Base-by-base conservation (phyloP, 2,797 vertebrate genomes). In the Tarsius wallacei region DNA sequence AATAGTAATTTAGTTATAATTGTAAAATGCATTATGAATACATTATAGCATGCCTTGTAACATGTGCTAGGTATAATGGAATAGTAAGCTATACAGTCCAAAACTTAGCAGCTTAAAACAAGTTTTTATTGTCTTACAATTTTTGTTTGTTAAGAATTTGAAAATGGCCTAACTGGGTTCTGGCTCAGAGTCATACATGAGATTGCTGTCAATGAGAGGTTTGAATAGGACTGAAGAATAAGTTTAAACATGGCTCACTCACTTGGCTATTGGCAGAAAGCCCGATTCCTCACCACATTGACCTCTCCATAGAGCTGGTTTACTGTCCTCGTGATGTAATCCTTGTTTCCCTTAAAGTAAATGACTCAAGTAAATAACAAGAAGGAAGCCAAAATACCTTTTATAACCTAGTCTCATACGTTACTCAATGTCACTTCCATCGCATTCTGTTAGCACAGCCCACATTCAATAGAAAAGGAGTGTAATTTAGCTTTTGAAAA, bases 401-500 rank as follows among this genome's bases (percentile, higher is more conserved):
- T 86, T 76, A 33, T 59, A 55, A 71, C 3, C 16, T 64, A 24
- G n/a, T 90, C 9, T 61, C 24, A 2, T 71, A 55, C 71, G 1
- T 81, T 81, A 22, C 5, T 70, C 66, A 28, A 22, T 61, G 26
- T 82, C 33, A 76, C 59, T 81, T 89, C 42, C 1, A 91, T 7
- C 8, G 55, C 22, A 76, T 81, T 91, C 59, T 85, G 15, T 85
- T 77, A 80, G 13, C 70, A 28, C 26, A 90, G 22, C 9, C 15
- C 2, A 33, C 42, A 28, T 78, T 91, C 21, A 53, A 78, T 13
- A 49, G n/a, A 36, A 11, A 31, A 63, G 16, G 13, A 19, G 11
- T 61, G 7, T 15, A 19, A 68, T n/a, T 74, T 68, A 33, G 76
- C 51, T 80, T 91, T 55, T 89, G 53, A 78, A 91, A 95, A 64